Conservation (phyloP, 2,113 vertebrate species). For the Mesoclemmys tuberculata region DNA sequence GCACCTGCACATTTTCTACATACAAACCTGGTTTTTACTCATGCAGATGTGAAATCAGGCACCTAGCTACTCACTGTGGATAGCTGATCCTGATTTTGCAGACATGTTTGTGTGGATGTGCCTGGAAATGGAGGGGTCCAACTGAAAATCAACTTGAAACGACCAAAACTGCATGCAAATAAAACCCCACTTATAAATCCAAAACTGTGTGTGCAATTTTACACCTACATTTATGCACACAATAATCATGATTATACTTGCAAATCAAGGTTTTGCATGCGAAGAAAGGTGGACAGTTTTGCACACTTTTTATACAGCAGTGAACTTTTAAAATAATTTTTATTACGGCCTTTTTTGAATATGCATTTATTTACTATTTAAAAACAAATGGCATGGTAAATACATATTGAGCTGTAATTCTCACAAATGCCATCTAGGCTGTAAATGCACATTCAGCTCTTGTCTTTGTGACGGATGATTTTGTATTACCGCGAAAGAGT, state of each 20-base stretch:
- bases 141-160: neutral
- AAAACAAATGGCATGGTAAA: neutral
- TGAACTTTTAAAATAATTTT: neutral
- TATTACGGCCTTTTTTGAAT: neutral
- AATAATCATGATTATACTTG: neutral
- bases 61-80: neutral
- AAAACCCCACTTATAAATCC: neutral
- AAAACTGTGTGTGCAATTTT: neutral
- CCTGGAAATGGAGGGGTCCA: neutral
- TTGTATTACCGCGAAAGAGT: conserved; percentile 17
- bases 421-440: neutral
- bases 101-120: neutral
- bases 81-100: neutral
- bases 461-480: neutral
- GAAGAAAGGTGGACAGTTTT: neutral
- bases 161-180: neutral
- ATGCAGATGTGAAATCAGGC: neutral
- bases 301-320: neutral
- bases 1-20: accelerated
- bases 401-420: neutral
- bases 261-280: neutral
- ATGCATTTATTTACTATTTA: neutral
- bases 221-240: neutral
- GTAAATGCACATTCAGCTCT: neutral
- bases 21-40: neutral